Percentiles rank a stretch among this genome's conserved stretches.
These are phyloP conservation scores for Buathra laborator DNA, from an alignment of 2,888 invertebrate species.

Conservation along the genomic window DNA sequence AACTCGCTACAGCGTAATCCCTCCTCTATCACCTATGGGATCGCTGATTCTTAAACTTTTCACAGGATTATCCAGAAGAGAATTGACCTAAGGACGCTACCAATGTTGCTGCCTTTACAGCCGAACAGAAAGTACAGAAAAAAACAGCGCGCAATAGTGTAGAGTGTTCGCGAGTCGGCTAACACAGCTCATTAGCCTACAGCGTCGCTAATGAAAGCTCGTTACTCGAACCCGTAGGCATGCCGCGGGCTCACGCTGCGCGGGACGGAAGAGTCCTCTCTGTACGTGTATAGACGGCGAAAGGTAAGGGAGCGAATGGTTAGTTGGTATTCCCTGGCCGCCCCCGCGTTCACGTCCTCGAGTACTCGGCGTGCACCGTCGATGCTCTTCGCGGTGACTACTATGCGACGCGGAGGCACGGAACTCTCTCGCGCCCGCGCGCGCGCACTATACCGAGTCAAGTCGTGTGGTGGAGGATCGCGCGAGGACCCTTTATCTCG, in stretches of 20 bases:
- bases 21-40: too few species aligned
- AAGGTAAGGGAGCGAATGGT: conserved; percentile 44
- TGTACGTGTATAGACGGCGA: conserved; percentile 47
- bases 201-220: conserved; percentile 85
- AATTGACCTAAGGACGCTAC: neutral
- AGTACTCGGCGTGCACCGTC: conserved; percentile 39
- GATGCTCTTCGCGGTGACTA: conserved; percentile 44
- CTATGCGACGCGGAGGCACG: conserved; percentile 48
- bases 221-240: conserved; percentile 79
- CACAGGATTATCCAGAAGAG: neutral
- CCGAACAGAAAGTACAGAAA: conserved; percentile 22
- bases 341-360: conserved; percentile 64
- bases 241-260: conserved; percentile 40
- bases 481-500: conserved; percentile 78
- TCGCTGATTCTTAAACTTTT: neutral
- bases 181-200: conserved; percentile 85
- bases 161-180: conserved; percentile 69
- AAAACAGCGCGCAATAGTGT: conserved; percentile 23
- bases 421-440: conserved; percentile 30
- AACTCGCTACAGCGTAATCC: too few species aligned
- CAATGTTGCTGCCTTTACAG: neutral
- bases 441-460: conserved; percentile 29
- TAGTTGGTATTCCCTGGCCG: conserved; percentile 66
- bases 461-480: conserved; percentile 64
- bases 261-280: conserved; percentile 8